A percentile compares a stretch with the other conserved stretches of the same genome.
phyloP scores from a whole-genome alignment of 2,113 vertebrate genomes.

The Xyrauchen texanus region DNA sequence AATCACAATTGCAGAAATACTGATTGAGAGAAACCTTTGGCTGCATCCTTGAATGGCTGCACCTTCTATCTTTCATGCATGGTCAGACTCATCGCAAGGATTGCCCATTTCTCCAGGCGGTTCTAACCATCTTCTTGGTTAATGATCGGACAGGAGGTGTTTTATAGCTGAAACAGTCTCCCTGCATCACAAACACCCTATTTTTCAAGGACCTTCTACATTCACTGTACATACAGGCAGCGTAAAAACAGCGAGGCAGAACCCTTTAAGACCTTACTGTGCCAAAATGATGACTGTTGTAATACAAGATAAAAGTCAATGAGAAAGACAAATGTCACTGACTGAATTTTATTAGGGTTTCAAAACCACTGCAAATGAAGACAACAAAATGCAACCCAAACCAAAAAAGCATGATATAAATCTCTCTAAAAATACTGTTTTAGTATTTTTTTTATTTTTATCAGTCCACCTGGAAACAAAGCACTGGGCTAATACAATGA shows the following conservation, averaged over 20 bases:
- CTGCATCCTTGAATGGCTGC: slow-evolving; percentile 24
- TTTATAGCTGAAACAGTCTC: slow-evolving; percentile 45
- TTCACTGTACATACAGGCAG: slow-evolving; percentile 15
- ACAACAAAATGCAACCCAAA: slow-evolving; percentile 22
- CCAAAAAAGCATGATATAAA: background rate
- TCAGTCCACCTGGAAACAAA: no score
- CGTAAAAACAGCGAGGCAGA: slow-evolving; percentile 11
- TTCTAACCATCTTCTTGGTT: slow-evolving; percentile 21
- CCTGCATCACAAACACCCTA: slow-evolving; percentile 27
- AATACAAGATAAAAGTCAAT: slow-evolving; percentile 51
- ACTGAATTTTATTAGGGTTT: slow-evolving; percentile 39
- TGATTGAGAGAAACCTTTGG: background rate
- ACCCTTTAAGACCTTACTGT: slow-evolving; percentile 28
- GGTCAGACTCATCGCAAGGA: slow-evolving; percentile 5
- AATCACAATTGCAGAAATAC: background rate
- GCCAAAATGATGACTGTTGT: slow-evolving; percentile 44
- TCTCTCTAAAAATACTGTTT: background rate
- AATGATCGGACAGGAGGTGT: slow-evolving; percentile 48
- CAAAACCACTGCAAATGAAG: slow-evolving; percentile 33
- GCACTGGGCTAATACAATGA: no score
- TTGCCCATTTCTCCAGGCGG: slow-evolving; percentile 31
- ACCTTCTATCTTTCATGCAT: slow-evolving; percentile 31
- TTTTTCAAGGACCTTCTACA: slow-evolving; percentile 20
- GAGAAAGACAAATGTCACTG: slow-evolving; percentile 42
- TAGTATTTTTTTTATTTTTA: no score